Percentiles rank a stretch among this genome's conserved stretches.
Conservation (phyloP, 2,113 vertebrate genomes). For the Perca schrenkii region DNA sequence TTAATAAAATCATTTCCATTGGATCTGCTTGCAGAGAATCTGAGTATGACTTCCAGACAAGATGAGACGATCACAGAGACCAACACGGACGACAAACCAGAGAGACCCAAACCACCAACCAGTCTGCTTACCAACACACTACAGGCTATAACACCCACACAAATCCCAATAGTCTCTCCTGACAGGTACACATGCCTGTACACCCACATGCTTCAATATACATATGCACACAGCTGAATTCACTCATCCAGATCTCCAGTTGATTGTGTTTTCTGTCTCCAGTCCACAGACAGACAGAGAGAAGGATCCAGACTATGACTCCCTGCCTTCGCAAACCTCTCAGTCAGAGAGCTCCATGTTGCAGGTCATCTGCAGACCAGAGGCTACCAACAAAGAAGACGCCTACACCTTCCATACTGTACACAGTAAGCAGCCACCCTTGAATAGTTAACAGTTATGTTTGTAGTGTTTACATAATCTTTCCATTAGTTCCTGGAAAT, state of each 20-base stretch:
- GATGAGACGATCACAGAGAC: slow-evolving; percentile 56
- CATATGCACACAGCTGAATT: not conserved
- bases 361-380: slow-evolving; percentile 96
- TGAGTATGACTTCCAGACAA: slow-evolving; percentile 31
- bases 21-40: slow-evolving; percentile 56
- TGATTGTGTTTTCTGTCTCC: slow-evolving; percentile 58
- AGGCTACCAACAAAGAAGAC: slow-evolving; percentile 89
- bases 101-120: slow-evolving; percentile 81
- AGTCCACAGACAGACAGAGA: slow-evolving; percentile 95
- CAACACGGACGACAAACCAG: slow-evolving; percentile 61
- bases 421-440: slow-evolving; percentile 78
- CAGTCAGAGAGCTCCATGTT: slow-evolving; percentile 97
- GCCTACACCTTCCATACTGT: slow-evolving; percentile 87
- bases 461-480: too few species aligned
- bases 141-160: slow-evolving; percentile 67
- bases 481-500: not conserved
- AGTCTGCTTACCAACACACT: slow-evolving; percentile 78
- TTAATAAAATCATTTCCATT: not conserved
- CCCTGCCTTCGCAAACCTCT: slow-evolving; percentile 89
- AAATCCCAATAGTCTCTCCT: slow-evolving; percentile 85
- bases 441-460: not conserved
- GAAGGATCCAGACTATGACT: slow-evolving; percentile 94
- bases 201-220: not conserved
- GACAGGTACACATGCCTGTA: slow-evolving; percentile 78
- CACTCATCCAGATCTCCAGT: not conserved